Conservation (phyloP, 2,888 invertebrate genomes). For the Imbricaverruca yamaguchii region DNA sequence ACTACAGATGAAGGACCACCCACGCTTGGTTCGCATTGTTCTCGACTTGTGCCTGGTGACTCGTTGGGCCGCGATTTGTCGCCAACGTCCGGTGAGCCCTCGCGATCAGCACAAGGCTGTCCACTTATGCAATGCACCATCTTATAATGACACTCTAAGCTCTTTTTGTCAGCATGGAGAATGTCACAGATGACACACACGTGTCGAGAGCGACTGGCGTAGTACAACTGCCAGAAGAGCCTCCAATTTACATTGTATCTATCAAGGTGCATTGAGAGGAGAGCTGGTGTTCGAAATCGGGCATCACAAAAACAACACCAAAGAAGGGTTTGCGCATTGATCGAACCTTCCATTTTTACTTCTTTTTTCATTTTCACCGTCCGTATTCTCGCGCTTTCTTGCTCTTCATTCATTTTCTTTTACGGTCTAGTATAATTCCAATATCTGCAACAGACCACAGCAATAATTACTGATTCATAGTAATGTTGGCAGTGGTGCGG, state of each 20-base stretch:
- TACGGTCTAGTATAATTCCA: too few species aligned
- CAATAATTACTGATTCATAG: too few species aligned
- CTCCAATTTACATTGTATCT: background rate
- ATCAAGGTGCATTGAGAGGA: background rate
- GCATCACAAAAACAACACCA: slow-evolving; percentile 1
- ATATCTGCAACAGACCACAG: too few species aligned
- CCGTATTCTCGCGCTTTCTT: too few species aligned
- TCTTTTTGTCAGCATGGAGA: background rate
- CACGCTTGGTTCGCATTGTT: too few species aligned
- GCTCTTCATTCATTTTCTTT: too few species aligned
- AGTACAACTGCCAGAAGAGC: background rate
- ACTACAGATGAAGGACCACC: too few species aligned
- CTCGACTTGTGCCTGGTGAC: too few species aligned
- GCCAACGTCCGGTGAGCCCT: too few species aligned
- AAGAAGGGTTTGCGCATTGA: background rate
- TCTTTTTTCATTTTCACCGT: background rate
- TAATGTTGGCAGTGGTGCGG: too few species aligned
- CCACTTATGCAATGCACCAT: slow-evolving; percentile 1
- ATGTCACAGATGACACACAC: background rate
- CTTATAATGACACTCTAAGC: background rate
- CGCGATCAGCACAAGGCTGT: background rate
- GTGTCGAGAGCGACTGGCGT: background rate
- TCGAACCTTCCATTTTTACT: background rate
- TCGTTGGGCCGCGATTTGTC: too few species aligned
- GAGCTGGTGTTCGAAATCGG: background rate